These are phyloP conservation scores for Apoderus coryli DNA, from an alignment of 2,888 invertebrate species.

Conservation along the genomic window DNA sequence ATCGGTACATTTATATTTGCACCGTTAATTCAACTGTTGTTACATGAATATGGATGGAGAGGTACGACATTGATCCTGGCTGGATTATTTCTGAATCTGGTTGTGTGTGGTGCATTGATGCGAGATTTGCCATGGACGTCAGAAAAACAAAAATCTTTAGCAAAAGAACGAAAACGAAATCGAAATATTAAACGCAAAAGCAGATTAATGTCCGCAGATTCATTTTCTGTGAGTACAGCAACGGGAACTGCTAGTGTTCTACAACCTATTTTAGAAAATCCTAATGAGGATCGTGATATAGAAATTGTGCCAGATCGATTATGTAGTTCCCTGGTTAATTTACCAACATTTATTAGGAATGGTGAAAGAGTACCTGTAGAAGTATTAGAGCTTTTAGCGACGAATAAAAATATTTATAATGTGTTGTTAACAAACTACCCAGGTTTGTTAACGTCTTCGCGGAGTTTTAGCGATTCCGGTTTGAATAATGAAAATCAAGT, in stretches of 20 bases:
- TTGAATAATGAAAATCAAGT: conserved; percentile 32
- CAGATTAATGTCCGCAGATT: conserved; percentile 50
- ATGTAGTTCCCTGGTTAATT: conserved; percentile 66
- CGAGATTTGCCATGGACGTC: conserved; percentile 58
- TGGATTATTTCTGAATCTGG: conserved; percentile 66
- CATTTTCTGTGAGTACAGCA: conserved; percentile 54
- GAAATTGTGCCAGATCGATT: conserved; percentile 36
- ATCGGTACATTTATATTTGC: conserved; percentile 81
- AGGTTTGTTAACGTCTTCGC: conserved; percentile 51
- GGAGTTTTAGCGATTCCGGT: conserved; percentile 57
- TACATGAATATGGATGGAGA: conserved; percentile 70
- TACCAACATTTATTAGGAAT: conserved; percentile 70
- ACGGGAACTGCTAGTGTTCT: conserved; percentile 46
- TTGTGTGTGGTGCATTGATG: conserved; percentile 70
- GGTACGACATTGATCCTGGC: conserved; percentile 71
- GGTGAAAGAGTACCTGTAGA: conserved; percentile 65
- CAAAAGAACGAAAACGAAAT: conserved; percentile 45
- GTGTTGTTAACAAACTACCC: conserved; percentile 63
- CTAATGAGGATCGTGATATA: conserved; percentile 20
- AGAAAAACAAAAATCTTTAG: conserved; percentile 44
- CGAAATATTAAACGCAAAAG: conserved; percentile 40
- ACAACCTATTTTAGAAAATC: conserved; percentile 35
- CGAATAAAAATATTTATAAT: conserved; percentile 53
- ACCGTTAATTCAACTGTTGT: conserved; percentile 57
- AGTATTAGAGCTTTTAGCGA: conserved; percentile 57